phyloP scores from a whole-genome alignment of 2,113 vertebrate genomes.

The Bubo blakistoni region DNA sequence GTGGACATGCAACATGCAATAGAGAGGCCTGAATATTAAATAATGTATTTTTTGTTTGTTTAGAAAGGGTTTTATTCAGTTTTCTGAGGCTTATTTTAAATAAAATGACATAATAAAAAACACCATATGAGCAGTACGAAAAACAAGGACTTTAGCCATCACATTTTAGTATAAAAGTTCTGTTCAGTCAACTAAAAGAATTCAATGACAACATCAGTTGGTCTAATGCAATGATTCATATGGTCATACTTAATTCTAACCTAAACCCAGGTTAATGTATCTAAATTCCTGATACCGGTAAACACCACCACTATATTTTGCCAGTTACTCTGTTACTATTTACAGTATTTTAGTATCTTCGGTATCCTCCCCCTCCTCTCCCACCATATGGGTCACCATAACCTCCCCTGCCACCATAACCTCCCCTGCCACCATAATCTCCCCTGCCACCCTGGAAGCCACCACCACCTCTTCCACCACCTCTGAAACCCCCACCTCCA shows the following conservation, averaged over 20 bases:
- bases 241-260: conserved; percentile 45
- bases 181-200: conserved; percentile 31
- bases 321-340: not conserved
- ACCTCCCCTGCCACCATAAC: conserved; percentile 43
- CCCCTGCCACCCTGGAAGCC: conserved; percentile 60
- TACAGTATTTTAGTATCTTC: conserved; percentile 63
- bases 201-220: conserved; percentile 3
- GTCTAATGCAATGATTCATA: conserved; percentile 42
- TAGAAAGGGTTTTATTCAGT: conserved; percentile 53
- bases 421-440: conserved; percentile 9
- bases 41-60: conserved; percentile 40
- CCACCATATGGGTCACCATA: conserved; percentile 44
- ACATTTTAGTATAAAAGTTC: conserved; percentile 44
- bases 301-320: conserved; percentile 37
- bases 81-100: conserved; percentile 58
- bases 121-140: conserved; percentile 38
- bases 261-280: conserved; percentile 13
- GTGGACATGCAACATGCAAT: not conserved
- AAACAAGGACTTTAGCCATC: conserved; percentile 28
- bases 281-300: conserved; percentile 27
- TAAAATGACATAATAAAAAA: conserved; percentile 58
- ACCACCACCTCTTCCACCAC: conserved; percentile 67
- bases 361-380: conserved; percentile 69
- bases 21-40: conserved; percentile 22
- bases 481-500: conserved; percentile 46